Evolutionary conservation across 2,113 vertebrate species (phyloP).

Genomic region (Motacilla alba): DNA sequence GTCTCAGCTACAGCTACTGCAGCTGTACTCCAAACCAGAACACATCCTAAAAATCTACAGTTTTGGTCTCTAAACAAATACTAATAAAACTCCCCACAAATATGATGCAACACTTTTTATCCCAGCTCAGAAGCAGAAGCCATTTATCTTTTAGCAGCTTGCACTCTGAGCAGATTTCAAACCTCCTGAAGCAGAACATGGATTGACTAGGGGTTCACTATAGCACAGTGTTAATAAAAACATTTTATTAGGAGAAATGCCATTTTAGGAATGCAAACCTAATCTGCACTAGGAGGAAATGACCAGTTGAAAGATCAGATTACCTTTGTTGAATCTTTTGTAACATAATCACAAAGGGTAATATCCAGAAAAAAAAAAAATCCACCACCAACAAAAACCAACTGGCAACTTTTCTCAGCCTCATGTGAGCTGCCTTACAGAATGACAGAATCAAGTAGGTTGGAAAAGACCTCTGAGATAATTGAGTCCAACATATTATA

Average conservation of each 20-base stretch:
- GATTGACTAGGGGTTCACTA: neutral
- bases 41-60: fast-evolving
- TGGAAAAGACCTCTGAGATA: neutral
- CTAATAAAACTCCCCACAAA: neutral
- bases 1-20: neutral
- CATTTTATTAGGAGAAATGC: neutral
- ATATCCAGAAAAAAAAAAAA: neutral
- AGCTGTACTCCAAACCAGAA: neutral
- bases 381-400: neutral
- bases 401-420: neutral
- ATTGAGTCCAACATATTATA: neutral
- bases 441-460: neutral
- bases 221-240: neutral
- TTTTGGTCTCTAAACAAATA: neutral
- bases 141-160: neutral
- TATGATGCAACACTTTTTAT: neutral
- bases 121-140: neutral
- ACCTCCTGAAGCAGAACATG: neutral
- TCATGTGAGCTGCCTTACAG: neutral
- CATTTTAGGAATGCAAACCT: neutral
- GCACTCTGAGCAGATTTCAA: neutral
- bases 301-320: neutral
- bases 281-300: neutral
- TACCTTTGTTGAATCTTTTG: neutral
- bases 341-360: neutral